Evolutionary conservation across 2,797 vertebrate species (phyloP), one percentile per base, ranked within the genome.

Genomic region (Astyanax mexicanus): DNA sequence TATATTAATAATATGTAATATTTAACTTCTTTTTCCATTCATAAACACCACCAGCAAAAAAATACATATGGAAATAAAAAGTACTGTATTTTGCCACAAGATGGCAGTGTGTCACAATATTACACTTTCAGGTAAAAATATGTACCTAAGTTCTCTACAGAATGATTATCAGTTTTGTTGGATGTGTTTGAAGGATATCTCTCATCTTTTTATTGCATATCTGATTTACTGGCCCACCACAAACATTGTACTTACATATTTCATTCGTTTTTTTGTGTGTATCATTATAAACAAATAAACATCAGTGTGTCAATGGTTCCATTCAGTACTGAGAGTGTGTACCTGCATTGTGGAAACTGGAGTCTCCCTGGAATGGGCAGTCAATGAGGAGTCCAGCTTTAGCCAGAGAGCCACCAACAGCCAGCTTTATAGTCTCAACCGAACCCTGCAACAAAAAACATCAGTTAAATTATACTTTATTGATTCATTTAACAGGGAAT

Each of bases 301-400:
- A n/a, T n/a, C n/a, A n/a, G n/a, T n/a, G n/a, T n/a, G n/a, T n/a
- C n/a, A n/a, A n/a, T n/a, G n/a, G n/a, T 7, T n/a, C 15, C n/a
- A 17, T n/a, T 17, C 15, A 49, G 45, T n/a, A 45, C 44, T 45
- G 2, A 42, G 2, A 42, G 38, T 3, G 44, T 49, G 42, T 86
- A 98, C 97, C 96, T 92, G 95, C 89, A 29, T 88, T 95, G 86
- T 95, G 94, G 67, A 94, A 84, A 32, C 95, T 93, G 0, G 95
- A 88, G 0, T 98, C 96, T 62, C 94, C 96, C 82, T 98, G 96
- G 88, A 98, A 97, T 0, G 96, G 95, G 77, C 97, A 99, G 79
- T 96, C 95, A 0, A 94, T 96, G 83, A 99, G 88, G 52, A 95
- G 88, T 6, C 96, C 97, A 0, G 96, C 95, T 6, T 93, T 93